Conservation (phyloP, 2,888 invertebrate species). For the Pachycephus smyrnensis region DNA sequence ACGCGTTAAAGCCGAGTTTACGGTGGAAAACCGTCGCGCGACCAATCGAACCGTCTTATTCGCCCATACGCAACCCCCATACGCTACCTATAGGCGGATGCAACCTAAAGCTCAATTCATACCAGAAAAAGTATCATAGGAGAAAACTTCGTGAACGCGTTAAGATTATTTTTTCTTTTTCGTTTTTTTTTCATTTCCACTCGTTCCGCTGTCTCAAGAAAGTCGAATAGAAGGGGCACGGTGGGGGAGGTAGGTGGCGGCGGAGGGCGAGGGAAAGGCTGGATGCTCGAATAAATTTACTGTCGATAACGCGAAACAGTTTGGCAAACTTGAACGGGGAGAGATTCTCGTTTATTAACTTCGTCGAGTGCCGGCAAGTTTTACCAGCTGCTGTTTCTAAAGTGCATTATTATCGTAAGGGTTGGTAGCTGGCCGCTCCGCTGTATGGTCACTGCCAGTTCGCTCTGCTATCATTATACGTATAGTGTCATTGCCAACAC, state of each 20-base stretch:
- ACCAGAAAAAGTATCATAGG: no score
- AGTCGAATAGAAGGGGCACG: not conserved
- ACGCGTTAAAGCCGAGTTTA: not conserved
- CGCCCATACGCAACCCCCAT: not conserved
- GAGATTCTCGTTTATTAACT: not conserved
- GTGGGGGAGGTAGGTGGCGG: fast-evolving
- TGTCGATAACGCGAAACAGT: not conserved
- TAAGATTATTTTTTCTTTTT: not conserved
- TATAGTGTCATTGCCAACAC: not conserved
- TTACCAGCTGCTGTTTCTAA: not conserved
- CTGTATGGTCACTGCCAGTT: not conserved
- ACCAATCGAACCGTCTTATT: not conserved
- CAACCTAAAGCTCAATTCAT: not conserved
- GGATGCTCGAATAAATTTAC: not conserved
- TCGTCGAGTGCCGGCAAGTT: not conserved
- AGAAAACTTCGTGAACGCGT: not conserved
- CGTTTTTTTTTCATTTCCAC: not conserved
- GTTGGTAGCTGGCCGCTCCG: not conserved
- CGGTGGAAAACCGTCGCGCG: not conserved
- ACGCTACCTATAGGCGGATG: not conserved
- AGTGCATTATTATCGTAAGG: not conserved
- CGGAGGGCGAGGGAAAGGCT: not conserved
- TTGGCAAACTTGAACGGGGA: not conserved
- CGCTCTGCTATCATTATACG: not conserved
- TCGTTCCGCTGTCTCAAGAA: not conserved